A percentile compares a stretch with the other conserved stretches of the same genome.
phyloP scores from a whole-genome alignment of 2,888 invertebrate species.

The Actias luna region DNA sequence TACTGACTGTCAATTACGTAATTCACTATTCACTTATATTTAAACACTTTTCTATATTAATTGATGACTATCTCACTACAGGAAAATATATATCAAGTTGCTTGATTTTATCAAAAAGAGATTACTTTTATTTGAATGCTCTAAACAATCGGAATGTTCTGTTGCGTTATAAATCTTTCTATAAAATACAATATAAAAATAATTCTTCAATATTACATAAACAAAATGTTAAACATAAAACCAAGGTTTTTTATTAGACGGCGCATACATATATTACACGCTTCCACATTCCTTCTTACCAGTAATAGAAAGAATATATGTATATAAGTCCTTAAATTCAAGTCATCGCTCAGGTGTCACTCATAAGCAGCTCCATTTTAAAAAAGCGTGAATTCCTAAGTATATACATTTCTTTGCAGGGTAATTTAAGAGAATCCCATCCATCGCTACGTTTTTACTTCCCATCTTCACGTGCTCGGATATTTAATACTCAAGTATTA shows the following conservation, averaged over 20 bases:
- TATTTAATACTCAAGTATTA: background rate
- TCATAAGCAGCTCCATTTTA: conserved; percentile 18
- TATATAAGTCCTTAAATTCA: conserved; percentile 21
- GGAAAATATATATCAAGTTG: too few relatives aligned
- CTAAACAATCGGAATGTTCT: too few relatives aligned
- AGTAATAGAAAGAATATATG: conserved; percentile 22
- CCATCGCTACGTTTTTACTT: conserved; percentile 15
- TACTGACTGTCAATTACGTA: too few relatives aligned
- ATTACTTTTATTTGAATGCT: too few relatives aligned
- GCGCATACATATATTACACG: conserved; percentile 23
- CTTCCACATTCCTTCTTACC: conserved; percentile 22
- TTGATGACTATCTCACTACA: too few relatives aligned
- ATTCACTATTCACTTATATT: too few relatives aligned
- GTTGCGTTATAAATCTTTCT: too few relatives aligned
- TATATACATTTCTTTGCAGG: conserved; percentile 18
- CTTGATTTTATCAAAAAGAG: too few relatives aligned
- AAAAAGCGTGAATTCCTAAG: conserved; percentile 17
- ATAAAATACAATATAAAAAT: too few relatives aligned
- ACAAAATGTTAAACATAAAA: background rate
- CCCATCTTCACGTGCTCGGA: background rate
- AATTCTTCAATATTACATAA: background rate
- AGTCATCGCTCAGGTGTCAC: conserved; percentile 24
- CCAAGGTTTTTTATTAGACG: conserved; percentile 24
- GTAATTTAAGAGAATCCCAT: conserved; percentile 16
- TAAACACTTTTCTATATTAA: too few relatives aligned